phyloP scores from a whole-genome alignment of 2,797 vertebrate genomes.

The Malacoraja senta region DNA sequence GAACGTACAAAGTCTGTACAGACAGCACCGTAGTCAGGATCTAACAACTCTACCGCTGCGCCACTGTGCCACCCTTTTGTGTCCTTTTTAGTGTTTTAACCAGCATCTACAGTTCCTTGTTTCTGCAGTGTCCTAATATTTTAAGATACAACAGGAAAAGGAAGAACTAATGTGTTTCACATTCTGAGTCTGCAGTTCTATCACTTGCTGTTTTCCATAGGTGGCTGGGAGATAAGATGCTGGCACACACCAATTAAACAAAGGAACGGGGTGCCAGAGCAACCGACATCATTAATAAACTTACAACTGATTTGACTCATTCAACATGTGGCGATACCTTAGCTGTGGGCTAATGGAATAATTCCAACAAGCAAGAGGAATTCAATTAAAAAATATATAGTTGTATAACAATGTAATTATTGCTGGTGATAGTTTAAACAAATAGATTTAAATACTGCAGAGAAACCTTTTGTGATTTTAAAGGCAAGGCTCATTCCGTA shows the following conservation, averaged over 20 bases:
- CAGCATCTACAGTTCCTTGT: too few species aligned
- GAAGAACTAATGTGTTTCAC: background rate
- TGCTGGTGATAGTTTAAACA: background rate
- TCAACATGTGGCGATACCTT: background rate
- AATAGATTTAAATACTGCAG: background rate
- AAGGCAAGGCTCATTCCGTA: background rate
- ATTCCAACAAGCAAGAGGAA: background rate
- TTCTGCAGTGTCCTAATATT: too few species aligned
- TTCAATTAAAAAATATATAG: conserved; percentile 23
- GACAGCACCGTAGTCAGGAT: too few species aligned
- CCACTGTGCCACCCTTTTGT: too few species aligned
- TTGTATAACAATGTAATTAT: background rate
- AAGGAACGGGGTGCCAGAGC: background rate
- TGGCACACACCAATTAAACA: background rate
- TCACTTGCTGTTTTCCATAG: background rate
- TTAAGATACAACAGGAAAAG: background rate
- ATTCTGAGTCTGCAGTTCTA: background rate
- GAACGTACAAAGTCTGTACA: too few species aligned
- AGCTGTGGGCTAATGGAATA: background rate
- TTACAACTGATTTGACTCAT: background rate
- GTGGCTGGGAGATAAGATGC: conserved; percentile 12
- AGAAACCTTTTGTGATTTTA: background rate
- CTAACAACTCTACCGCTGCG: too few species aligned
- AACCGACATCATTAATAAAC: background rate
- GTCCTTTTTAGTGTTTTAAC: too few species aligned